phyloP scores from a whole-genome alignment of 2,888 invertebrate species.

The Bhutanitis thaidina region DNA sequence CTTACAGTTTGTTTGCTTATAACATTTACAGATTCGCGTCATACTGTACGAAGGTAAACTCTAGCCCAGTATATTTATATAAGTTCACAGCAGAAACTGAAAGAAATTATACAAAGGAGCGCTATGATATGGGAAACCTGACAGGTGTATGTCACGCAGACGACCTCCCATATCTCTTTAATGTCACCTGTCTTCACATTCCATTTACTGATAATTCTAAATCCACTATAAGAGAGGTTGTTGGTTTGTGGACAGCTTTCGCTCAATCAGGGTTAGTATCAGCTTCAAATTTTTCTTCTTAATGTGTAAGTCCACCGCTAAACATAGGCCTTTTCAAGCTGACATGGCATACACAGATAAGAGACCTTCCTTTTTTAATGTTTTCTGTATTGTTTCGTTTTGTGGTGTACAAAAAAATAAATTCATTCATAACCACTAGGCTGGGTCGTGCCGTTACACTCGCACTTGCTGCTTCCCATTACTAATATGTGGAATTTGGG shows the following conservation, averaged over 20 bases:
- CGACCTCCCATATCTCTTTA: conserved; percentile 60
- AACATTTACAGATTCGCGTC: conserved; percentile 59
- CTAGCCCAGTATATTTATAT: conserved; percentile 54
- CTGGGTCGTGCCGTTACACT: too few species aligned
- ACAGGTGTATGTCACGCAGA: conserved; percentile 67
- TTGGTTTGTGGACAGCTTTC: conserved; percentile 60
- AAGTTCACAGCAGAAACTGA: conserved; percentile 63
- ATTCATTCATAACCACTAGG: too few species aligned
- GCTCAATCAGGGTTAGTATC: conserved; percentile 57
- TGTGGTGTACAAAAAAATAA: too few species aligned
- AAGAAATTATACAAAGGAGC: conserved; percentile 55
- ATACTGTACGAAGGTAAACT: conserved; percentile 37
- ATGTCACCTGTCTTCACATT: conserved; percentile 54
- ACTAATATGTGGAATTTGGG: too few species aligned
- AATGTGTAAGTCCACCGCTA: too few species aligned
- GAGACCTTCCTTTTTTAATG: too few species aligned
- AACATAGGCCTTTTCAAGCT: too few species aligned
- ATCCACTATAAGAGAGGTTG: conserved; percentile 44
- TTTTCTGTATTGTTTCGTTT: too few species aligned
- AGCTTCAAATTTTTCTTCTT: too few species aligned
- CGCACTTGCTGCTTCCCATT: too few species aligned
- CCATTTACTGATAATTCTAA: conserved; percentile 55
- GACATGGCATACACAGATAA: too few species aligned
- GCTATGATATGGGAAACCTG: conserved; percentile 53
- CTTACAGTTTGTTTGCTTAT: conserved; percentile 55